Percentiles rank a stretch among this genome's conserved stretches.
These are phyloP conservation scores for Diorhabda sublineata DNA, from an alignment of 1,140 invertebrate genomes.

Conservation along the genomic window DNA sequence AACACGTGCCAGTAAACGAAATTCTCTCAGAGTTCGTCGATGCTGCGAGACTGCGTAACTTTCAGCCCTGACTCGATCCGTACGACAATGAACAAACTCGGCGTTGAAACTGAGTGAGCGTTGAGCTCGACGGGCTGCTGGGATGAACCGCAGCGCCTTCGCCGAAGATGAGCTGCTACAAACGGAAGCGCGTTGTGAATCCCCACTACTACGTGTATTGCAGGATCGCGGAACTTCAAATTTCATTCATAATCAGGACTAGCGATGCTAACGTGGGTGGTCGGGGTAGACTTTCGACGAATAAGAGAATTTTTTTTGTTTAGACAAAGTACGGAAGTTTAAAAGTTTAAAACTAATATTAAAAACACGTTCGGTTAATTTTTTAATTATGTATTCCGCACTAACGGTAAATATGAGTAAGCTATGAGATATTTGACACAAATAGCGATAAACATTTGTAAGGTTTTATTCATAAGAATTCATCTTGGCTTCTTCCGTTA, in stretches of 20 bases:
- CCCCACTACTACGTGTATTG: background rate
- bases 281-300: background rate
- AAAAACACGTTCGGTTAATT: no score
- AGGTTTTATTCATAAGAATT: no score
- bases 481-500: no score
- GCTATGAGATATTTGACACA: no score
- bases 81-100: background rate
- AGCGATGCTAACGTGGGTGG: background rate
- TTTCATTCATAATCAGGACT: background rate
- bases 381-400: no score
- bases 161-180: background rate
- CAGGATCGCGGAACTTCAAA: conserved; percentile 1
- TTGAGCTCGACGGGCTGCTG: background rate
- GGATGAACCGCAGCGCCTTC: background rate
- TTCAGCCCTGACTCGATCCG: background rate
- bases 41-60: background rate
- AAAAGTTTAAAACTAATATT: no score
- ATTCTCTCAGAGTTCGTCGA: background rate
- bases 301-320: no score
- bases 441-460: no score
- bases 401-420: no score
- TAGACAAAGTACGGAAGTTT: no score
- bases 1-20: background rate
- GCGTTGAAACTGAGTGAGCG: conserved; percentile 1
- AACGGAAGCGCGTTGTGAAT: background rate